These are phyloP conservation scores for Coelinius sp. DNA, from an alignment of 2,888 invertebrate genomes.

Conservation along the genomic window DNA sequence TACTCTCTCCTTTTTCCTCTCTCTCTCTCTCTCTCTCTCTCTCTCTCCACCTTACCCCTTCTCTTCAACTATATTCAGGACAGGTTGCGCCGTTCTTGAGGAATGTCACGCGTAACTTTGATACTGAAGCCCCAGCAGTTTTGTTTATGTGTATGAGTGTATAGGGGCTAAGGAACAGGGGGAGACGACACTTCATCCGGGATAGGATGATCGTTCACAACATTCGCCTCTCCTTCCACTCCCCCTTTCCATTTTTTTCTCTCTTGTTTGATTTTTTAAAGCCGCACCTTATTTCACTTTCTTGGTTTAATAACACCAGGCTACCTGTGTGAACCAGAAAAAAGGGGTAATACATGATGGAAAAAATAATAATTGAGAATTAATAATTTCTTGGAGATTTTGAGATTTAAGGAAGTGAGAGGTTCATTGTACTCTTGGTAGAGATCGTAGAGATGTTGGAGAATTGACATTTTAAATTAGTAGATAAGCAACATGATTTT, in stretches of 20 bases:
- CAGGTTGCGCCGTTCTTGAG: conserved; percentile 40
- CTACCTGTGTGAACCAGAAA: neutral
- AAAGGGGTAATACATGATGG: neutral
- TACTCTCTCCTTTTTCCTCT: neutral
- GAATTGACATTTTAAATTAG: too few species aligned
- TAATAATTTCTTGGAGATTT: too few species aligned
- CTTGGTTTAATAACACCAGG: conserved; percentile 7
- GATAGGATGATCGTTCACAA: conserved; percentile 20
- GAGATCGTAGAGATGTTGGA: too few species aligned
- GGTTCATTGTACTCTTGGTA: too few species aligned
- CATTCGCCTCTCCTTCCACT: conserved; percentile 17
- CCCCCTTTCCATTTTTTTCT: neutral
- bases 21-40: neutral
- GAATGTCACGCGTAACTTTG: conserved; percentile 39
- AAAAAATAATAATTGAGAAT: neutral
- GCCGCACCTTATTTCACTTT: conserved; percentile 19
- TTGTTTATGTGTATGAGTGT: neutral
- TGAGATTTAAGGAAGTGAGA: too few species aligned
- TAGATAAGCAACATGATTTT: too few species aligned
- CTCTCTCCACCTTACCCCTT: neutral
- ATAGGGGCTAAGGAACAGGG: conserved; percentile 18
- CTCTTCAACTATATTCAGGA: conserved; percentile 32
- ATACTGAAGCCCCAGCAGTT: conserved; percentile 14
- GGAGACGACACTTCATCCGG: conserved; percentile 21
- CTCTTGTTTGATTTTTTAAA: neutral